Base-by-base conservation (phyloP, 2,113 vertebrate genomes). In the Numenius arquata region DNA sequence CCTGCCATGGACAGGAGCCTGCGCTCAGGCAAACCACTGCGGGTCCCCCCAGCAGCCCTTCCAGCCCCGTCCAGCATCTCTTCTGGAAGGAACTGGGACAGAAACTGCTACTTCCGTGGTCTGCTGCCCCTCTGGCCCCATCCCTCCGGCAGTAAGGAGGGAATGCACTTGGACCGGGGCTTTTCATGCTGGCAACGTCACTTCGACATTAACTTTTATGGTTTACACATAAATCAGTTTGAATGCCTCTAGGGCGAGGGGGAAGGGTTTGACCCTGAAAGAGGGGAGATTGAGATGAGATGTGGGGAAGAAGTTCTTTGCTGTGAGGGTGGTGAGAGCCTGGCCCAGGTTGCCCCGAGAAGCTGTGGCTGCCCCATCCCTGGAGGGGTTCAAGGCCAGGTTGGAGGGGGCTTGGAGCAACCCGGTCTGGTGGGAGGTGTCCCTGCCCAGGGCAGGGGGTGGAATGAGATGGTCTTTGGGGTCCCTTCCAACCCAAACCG, bases 1-100 rank as follows among this genome's bases (percentile, higher is more conserved):
- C 7, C 0, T 0, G 27, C 56, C 0, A 2, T 0, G 26, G 53
- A 12, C 48, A 73, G 59, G 29, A 32, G 26, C 2, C 40, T 53
- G 5, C 1, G 9, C 30, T 1, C 25, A 16, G 21, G 48, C 32
- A n/a, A 53, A 53, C 20, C 27, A 23, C 4, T 1, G 61, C 1
- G 2, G 43, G 2, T 7, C 88, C 34, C 22, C 21, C 27, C 85
- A 48, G 17, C 38, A 74, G 72, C 8, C 23, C 55, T 47, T 12
- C 38, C 2, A n/a, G 70, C 2, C 81, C 40, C 48, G 4, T 48
- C 40, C 15, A 4, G 3, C 12, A 1, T 6, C 47, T 30, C 41
- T 80, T 5, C 59, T 27, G 73, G 43, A 76, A 27, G 40, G 25
- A 68, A n/a, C 20, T 13, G 73, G 63, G 45, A 53, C 43, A 59